Evolutionary conservation across 2,888 invertebrate species (phyloP), one percentile per base, ranked within the genome.

Genomic region (Aleiodes alternator): DNA sequence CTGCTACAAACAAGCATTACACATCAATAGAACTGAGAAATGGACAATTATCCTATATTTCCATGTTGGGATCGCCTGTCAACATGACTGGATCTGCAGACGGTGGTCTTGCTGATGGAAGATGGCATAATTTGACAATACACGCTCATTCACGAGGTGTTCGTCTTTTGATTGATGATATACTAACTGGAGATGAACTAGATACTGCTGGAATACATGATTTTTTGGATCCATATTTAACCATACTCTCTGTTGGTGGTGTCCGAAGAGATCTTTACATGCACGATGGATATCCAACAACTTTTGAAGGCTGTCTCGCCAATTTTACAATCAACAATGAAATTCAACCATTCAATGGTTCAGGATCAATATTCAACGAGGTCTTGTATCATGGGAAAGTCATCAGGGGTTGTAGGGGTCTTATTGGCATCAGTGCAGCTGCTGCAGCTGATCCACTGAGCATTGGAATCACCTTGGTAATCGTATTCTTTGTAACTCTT

Each of bases 391-490:
- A 93, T 83, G 97, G 97, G 29, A 95, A 95, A 89, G 92, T 96
- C 14, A 90, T 92, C 59, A 90, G 90, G 72, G 96, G 96, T 14
- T 97, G 97, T 86, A 92, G 93, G 77, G 95, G 94, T 69, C 92
- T 94, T 4, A 92, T 95, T 75, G 95, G 95, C 31, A 92, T 95
- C 51, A 96, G 96, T 34, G 93, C 94, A 0, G 91, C 90, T 0
- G 94, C 95, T 80, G 94, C 94, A 4, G 94, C 96, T 3, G 96
- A 96, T 90, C 97, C 97, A 0, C 91, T 98, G 8, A 96, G 96
- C 84, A 96, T 98, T 78, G 98, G 98, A 72, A 95, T 98, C 76
- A 97, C 97, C 0, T 91, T 98, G 48, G 97, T 98, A 23, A 96
- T 98, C 79, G 96, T 97, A 31, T 98, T 98, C 91, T 98, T 98